phyloP scores from a whole-genome alignment of 2,797 vertebrate genomes.

The Potorous gilbertii region DNA sequence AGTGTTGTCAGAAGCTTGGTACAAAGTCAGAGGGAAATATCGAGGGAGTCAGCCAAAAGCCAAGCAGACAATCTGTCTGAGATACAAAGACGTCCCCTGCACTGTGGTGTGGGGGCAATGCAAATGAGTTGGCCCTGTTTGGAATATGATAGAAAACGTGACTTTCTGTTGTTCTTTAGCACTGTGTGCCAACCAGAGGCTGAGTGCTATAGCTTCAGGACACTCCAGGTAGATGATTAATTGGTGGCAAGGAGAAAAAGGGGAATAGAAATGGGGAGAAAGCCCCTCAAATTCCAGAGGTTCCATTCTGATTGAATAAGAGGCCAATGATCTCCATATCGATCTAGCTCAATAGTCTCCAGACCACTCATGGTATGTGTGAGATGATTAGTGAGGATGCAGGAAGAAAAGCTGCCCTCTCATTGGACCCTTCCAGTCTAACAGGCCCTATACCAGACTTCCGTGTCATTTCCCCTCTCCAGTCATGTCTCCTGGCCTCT shows the following conservation, averaged over 20 bases:
- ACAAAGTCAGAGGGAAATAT: slow-evolving; percentile 42
- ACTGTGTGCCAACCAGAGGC: neutral
- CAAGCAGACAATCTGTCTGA: slow-evolving; percentile 31
- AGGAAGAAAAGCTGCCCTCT: neutral
- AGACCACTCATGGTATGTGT: neutral
- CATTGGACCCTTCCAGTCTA: neutral
- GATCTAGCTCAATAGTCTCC: neutral
- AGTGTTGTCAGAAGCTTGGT: slow-evolving; percentile 43
- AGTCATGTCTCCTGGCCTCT: neutral
- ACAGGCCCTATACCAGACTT: neutral
- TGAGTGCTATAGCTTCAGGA: slow-evolving; percentile 17
- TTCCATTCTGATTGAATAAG: slow-evolving; percentile 26
- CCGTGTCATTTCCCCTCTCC: neutral
- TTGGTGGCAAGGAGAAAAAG: neutral
- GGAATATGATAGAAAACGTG: neutral
- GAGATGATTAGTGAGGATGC: neutral
- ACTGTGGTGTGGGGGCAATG: slow-evolving; percentile 19
- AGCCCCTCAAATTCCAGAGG: neutral
- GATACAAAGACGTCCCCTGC: slow-evolving; percentile 26
- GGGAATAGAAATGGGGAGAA: slow-evolving; percentile 23
- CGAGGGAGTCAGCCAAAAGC: slow-evolving; percentile 31
- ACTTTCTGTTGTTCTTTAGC: slow-evolving; percentile 23
- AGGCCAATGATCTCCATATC: slow-evolving; percentile 39
- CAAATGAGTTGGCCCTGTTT: slow-evolving; percentile 40
- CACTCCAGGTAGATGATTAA: slow-evolving; percentile 42